These are phyloP conservation scores for Phodopus roborovskii DNA, from an alignment of 2,113 vertebrate genomes.

Conservation along the genomic window DNA sequence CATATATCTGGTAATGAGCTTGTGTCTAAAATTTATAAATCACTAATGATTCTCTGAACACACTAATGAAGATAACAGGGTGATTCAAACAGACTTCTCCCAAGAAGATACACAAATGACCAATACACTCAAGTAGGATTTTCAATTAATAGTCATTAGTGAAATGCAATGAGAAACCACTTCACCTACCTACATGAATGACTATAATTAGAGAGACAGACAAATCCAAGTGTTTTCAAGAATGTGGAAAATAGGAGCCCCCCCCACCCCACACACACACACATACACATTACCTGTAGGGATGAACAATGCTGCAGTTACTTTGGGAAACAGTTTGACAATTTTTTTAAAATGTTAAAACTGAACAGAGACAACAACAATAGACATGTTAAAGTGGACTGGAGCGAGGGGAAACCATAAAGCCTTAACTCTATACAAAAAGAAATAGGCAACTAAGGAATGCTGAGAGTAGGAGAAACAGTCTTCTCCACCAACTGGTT, in stretches of 20 bases:
- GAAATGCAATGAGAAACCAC: background rate
- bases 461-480: background rate
- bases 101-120: background rate
- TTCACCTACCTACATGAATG: background rate
- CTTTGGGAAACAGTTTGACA: background rate
- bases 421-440: background rate
- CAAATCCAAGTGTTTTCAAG: background rate
- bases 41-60: background rate
- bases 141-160: background rate
- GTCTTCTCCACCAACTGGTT: background rate
- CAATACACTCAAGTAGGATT: background rate
- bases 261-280: background rate
- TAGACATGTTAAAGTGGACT: background rate
- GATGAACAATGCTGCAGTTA: background rate
- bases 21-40: background rate
- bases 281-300: background rate
- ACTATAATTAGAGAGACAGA: constrained; percentile 3
- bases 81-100: background rate
- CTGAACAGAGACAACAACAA: background rate
- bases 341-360: constrained; percentile 17
- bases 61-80: background rate
- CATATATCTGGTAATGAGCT: background rate
- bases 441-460: background rate
- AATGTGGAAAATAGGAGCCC: background rate
- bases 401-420: background rate